phyloP scores from a whole-genome alignment of 1,140 invertebrate species.

The Microplitis mediator region DNA sequence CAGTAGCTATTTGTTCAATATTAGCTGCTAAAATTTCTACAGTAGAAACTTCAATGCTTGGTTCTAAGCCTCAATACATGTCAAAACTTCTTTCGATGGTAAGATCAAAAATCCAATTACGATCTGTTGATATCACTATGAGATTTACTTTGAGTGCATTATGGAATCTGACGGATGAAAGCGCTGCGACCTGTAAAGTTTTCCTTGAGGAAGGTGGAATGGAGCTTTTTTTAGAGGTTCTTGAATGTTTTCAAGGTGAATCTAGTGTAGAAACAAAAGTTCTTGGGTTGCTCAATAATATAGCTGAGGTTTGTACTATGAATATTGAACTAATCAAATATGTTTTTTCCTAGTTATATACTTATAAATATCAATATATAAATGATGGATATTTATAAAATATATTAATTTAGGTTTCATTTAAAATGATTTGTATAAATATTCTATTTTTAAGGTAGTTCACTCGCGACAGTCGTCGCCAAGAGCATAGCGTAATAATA shows the following conservation, averaged over 20 bases:
- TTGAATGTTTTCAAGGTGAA: conserved; percentile 70
- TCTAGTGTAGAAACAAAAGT: conserved; percentile 81
- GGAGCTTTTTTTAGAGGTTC: conserved; percentile 71
- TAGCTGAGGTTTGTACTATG: conserved; percentile 72
- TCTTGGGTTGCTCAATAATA: conserved; percentile 80
- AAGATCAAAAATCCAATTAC: conserved; percentile 66
- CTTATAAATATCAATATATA: no score
- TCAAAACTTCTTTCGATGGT: conserved; percentile 75
- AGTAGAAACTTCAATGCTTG: conserved; percentile 74
- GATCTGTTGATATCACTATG: conserved; percentile 75
- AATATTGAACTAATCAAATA: no score
- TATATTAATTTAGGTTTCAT: no score
- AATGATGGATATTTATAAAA: no score
- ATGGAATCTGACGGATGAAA: conserved; percentile 85
- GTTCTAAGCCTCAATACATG: conserved; percentile 75
- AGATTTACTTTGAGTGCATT: conserved; percentile 82
- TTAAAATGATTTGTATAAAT: no score
- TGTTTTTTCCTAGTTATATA: no score
- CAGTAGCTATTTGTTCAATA: conserved; percentile 83
- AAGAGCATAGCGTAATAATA: no score
- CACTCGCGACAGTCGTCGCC: no score
- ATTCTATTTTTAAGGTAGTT: no score
- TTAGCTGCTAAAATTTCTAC: conserved; percentile 76
- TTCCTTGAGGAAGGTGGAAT: conserved; percentile 77
- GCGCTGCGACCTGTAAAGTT: conserved; percentile 74